Evolutionary conservation across 1,140 invertebrate species (phyloP), one percentile per base, ranked within the genome.

Genomic region (Hetaerina americana): DNA sequence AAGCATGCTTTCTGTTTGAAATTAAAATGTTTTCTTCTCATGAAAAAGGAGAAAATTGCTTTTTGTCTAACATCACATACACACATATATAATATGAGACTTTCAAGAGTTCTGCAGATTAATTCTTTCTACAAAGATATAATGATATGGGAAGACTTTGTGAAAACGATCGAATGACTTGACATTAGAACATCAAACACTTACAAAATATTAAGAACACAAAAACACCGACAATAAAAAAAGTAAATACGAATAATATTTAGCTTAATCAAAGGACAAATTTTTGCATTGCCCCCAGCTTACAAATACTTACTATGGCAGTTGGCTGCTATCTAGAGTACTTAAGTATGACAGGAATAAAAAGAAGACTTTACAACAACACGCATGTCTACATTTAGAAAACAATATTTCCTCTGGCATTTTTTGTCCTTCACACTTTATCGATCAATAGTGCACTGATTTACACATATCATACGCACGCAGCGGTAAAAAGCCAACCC

Each of bases 61-160:
- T 57, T 57, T 57, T 57, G n/a, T 57, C 40, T 57, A 57, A 12
- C 22, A 57, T 57, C 40, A 57, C 40, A 57, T n/a, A 57, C 40
- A 57, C 40, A 57, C 40, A 57, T 57, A 57, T 57, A 57, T 57
- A 57, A 57, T 57, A 57, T 57, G 40, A 57, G 40, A 57, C 40
- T 57, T 57, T 57, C n/a, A 57, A 57, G 22, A 18, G 40, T 57
- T 57, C 40, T 57, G 40, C 40, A 1, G 40, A 57, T 57, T 57
- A 57, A 57, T 57, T n/a, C 40, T 57, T 57, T 57, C 40, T 57
- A 57, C 40, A 57, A 57, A 57, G 40, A 57, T 57, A 57, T 57
- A 57, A 57, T 57, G 40, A 57, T 57, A 57, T 57, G 40, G 40
- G 40, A 57, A 57, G 40, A 57, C 40, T 57, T 57, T 57, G 40